A percentile compares a stretch with the other conserved stretches of the same genome.
phyloP scores from a whole-genome alignment of 1,140 invertebrate species.

The Pseudobourletiella spinata region DNA sequence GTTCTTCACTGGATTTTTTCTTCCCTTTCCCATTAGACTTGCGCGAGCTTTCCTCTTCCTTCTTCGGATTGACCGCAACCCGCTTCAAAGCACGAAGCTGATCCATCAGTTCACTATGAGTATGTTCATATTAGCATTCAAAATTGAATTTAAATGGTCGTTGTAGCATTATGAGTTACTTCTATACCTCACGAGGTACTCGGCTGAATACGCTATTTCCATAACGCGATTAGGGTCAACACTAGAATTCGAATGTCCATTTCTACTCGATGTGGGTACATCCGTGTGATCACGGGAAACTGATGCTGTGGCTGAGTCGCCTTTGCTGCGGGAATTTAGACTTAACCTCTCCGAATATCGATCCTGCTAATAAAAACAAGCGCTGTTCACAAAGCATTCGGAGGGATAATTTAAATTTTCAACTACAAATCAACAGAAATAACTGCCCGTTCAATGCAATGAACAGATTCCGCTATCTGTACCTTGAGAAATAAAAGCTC shows the following conservation, averaged over 20 bases:
- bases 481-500: slow-evolving; percentile 6
- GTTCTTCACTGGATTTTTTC: neutral
- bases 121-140: neutral
- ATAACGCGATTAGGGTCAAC: neutral
- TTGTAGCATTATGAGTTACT: neutral
- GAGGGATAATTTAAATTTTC: too few relatives aligned
- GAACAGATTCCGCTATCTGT: too few relatives aligned
- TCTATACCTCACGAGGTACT: neutral
- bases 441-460: too few relatives aligned
- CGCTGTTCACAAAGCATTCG: neutral
- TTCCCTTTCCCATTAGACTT: neutral
- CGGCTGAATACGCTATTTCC: neutral
- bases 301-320: too few relatives aligned
- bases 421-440: too few relatives aligned
- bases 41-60: neutral
- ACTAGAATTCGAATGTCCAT: neutral
- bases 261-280: neutral
- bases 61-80: neutral
- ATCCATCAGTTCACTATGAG: neutral
- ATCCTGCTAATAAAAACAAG: neutral
- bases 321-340: neutral
- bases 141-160: neutral
- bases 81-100: neutral
- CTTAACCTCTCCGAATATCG: slow-evolving; percentile 7
- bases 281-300: neutral